Base-by-base conservation (phyloP, 2,888 invertebrate species). In the Tenthredo livida region DNA sequence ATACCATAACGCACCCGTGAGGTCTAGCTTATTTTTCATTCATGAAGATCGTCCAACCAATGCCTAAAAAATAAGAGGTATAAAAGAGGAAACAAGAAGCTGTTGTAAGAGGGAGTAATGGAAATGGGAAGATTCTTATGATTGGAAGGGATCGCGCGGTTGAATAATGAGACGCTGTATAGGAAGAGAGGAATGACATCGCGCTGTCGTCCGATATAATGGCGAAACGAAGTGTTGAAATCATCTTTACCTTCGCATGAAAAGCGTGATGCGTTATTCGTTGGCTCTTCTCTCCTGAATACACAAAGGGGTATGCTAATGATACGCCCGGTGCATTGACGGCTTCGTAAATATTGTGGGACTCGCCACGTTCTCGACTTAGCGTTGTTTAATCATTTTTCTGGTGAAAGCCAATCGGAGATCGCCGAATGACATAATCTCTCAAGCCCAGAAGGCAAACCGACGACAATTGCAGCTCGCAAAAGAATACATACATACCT, bases 171-270 rank as follows among this genome's bases (percentile, higher is more conserved):
- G 33, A 77, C 17, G 50, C 9, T 73, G 43, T 21, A 73, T 21
- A 73, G 40, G 50, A 50, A 73, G 75, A 50, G 61, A 70, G 4
- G 33, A 70, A 86, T 70, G 54, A 65, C 72, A 58, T 84, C 58
- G 40, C 84, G 40, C 84, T 54, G 73, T 85, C 84, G 85, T 82
- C 67, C 77, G 47, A 75, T 67, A 75, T 67, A 88, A 86, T 87
- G 87, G 86, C 86, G 85, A 86, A 88, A 88, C 72, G 78, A 61
- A 85, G 86, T 87, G 89, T 88, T 88, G 88, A 89, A 88, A 89
- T 58, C 86, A 86, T 85, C 87, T 86, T 86, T 84, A 54, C 65
- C 83, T 85, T 82, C 43, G 65, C 40, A 82, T 80, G 67, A 75
- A 47, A 15, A 80, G 65, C 61, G 29, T 29, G 80, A 73, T 73